Conservation (phyloP, 2,113 vertebrate species). For the Prunella fulvescens region DNA sequence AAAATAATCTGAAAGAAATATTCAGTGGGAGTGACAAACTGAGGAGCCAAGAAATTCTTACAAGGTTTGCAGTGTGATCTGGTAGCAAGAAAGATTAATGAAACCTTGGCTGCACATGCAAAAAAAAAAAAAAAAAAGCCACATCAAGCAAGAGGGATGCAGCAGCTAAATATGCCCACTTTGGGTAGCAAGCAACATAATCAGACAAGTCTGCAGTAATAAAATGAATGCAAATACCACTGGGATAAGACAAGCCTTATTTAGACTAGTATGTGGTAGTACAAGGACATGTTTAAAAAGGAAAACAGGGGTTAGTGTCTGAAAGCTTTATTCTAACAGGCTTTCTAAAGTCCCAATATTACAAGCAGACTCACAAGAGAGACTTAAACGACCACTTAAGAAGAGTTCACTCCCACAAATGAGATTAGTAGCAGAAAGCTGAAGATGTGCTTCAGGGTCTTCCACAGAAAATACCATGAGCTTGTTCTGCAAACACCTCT, state of each 20-base stretch:
- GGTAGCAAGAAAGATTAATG: constrained; percentile 50
- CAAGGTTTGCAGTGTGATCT: constrained; percentile 46
- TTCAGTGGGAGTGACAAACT: constrained; percentile 60
- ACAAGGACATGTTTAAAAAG: not conserved
- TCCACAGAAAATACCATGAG: not conserved
- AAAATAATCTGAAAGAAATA: constrained; percentile 56
- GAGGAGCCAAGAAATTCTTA: constrained; percentile 55
- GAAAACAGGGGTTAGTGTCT: not conserved
- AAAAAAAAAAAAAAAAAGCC: constrained; percentile 5
- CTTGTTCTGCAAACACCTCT: not conserved
- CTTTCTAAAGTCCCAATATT: not conserved
- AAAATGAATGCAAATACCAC: constrained; percentile 39
- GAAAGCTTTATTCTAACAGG: not conserved
- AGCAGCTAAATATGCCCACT: constrained; percentile 34
- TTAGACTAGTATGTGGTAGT: not conserved
- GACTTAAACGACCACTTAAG: not conserved
- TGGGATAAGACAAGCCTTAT: not conserved
- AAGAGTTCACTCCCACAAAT: not conserved
- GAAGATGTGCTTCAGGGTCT: not conserved
- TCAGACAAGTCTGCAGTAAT: not conserved
- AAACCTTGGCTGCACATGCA: constrained; percentile 26
- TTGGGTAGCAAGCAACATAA: not conserved
- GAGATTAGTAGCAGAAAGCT: not conserved
- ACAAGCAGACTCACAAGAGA: not conserved
- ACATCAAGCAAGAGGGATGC: constrained; percentile 27